Evolutionary conservation across 1,140 invertebrate species (phyloP), one percentile per base, ranked within the genome.

Genomic region (Pogonomyrmex barbatus): DNA sequence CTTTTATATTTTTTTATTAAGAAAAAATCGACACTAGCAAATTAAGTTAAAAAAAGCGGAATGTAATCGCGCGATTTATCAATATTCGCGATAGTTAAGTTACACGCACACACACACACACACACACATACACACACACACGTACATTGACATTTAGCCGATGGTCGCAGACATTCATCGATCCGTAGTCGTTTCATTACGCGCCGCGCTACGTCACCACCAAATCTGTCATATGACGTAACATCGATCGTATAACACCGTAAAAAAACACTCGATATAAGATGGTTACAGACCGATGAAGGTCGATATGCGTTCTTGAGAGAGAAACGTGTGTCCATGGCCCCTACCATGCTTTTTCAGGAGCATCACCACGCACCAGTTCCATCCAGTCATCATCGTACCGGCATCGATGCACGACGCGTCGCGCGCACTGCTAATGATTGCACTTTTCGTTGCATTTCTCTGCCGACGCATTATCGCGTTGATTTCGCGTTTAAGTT

Each of bases 221-320:
- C 68, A 17, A 83, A 83, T 62, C 56, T 56, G 45, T 83, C 79
- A n/a, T 60, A 50, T 83, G 79, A 83, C 42, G 56, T 75, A 83
- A 83, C 2, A 24, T 17, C 47, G 6, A 1, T 42, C 8, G 14
- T 62, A 30, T 47, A 58, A 75, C 67, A 36, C 42, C 54, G 56
- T 60, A n/a, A 50, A 75, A 83, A 79, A 24, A 79, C 54, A 83
- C 36, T 83, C 79, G 30, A n/a, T 83, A 60, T 47, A 73, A 36
- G 68, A 83, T 17, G 24, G 24, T 33, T 33, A 9, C 33, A 14
- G 52, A n/a, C 24, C 12, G 68, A 14, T 17, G 68, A 83, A 83
- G 79, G 79, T 83, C 79, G 68, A 82, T 83, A 83, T 56, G 79
- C n/a, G 56, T 83, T 63, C 42, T 4, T 30, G 12, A 8, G n/a